phyloP scores from a whole-genome alignment of 2,113 vertebrate species.

The Redunca redunca region DNA sequence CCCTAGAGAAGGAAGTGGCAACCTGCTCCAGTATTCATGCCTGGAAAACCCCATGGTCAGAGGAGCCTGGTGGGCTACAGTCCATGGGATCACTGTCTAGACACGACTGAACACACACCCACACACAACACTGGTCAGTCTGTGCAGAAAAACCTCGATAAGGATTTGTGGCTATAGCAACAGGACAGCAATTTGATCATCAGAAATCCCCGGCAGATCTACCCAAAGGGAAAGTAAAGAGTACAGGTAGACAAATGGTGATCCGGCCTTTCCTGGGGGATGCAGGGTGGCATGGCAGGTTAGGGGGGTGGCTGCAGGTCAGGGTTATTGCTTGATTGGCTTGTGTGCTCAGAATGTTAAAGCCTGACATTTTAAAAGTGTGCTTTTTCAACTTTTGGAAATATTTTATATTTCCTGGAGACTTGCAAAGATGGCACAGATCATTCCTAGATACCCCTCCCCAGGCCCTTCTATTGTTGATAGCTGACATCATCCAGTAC shows the following conservation, averaged over 20 bases:
- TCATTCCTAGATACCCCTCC: not conserved
- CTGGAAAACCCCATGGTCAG: not conserved
- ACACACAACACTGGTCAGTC: not conserved
- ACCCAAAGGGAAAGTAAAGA: not conserved
- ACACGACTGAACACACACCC: not conserved
- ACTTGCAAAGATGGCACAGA: not conserved
- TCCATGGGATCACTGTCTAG: not conserved
- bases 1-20: not conserved
- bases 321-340: not conserved
- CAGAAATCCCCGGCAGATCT: constrained; percentile 12
- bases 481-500: not conserved
- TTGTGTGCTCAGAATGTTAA: not conserved
- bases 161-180: constrained; percentile 40
- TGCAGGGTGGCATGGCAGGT: not conserved
- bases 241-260: constrained; percentile 9
- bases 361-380: not conserved
- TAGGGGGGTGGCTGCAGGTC: not conserved
- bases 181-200: constrained; percentile 34
- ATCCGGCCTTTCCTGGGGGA: constrained; percentile 8
- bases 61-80: not conserved
- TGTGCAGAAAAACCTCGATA: not conserved
- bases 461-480: not conserved
- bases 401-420: not conserved
- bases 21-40: not conserved
- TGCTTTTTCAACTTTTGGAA: not conserved